A percentile compares a stretch with the other conserved stretches of the same genome.
Conservation (phyloP, 2,888 invertebrate genomes). For the Hypselothyrea guttata region DNA sequence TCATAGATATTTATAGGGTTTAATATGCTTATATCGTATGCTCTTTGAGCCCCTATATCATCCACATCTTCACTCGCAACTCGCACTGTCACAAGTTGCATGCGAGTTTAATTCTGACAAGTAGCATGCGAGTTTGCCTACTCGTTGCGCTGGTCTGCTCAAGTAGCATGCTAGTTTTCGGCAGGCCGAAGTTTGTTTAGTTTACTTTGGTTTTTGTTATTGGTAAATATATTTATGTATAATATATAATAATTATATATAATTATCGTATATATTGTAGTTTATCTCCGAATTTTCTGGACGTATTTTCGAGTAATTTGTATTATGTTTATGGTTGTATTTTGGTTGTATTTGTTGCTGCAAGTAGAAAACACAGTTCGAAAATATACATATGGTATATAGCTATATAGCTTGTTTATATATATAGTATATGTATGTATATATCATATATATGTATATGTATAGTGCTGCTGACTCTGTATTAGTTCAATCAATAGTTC, state of each 20-base stretch:
- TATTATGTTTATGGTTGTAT: too few species aligned
- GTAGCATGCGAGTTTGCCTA: too few species aligned
- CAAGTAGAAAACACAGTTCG: slow-evolving; percentile 76
- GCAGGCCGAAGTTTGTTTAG: slow-evolving; percentile 27
- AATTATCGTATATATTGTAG: slow-evolving; percentile 50
- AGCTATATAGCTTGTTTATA: slow-evolving; percentile 39
- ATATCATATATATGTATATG: slow-evolving; percentile 46
- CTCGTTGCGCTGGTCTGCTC: slow-evolving; percentile 3
- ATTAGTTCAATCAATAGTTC: background rate
- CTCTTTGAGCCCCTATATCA: slow-evolving; percentile 8
- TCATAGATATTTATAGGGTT: background rate
- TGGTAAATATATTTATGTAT: slow-evolving; percentile 61
- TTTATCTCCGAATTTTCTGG: slow-evolving; percentile 49
- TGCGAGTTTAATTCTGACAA: too few species aligned
- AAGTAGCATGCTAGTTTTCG: slow-evolving; percentile 33
- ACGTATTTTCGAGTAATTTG: slow-evolving; percentile 74
- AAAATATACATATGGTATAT: slow-evolving; percentile 69
- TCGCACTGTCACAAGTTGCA: background rate
- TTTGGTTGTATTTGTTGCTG: slow-evolving; percentile 63
- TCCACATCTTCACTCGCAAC: background rate
- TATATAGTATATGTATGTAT: slow-evolving; percentile 34
- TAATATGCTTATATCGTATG: background rate
- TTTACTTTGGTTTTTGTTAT: slow-evolving; percentile 22
- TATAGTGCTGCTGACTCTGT: too few species aligned
- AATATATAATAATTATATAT: too few species aligned